Base-by-base conservation (phyloP, 2,797 vertebrate genomes). In the Gouania willdenowi region DNA sequence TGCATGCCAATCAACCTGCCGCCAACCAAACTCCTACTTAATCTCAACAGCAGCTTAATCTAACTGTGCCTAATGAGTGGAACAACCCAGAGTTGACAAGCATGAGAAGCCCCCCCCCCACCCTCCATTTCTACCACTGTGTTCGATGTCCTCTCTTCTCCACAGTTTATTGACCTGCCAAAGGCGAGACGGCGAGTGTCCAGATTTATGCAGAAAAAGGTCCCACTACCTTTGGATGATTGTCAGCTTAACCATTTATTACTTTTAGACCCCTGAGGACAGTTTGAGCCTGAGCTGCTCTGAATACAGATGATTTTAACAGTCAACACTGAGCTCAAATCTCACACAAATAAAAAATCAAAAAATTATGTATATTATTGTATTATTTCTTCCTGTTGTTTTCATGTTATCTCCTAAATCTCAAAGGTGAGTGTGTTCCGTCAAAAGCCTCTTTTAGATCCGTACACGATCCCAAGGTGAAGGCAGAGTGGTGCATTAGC, bases 211-310 rank as follows among this genome's bases (percentile, higher is more conserved):
- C 49, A n/a, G 71, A 75, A 70, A 55, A 48, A 60, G 27, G 43
- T 55, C 41, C 47, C 38, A 20, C 23, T 47, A 29, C 54, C 54
- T 54, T 1, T 43, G 9, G 36, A 71, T 66, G 55, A 76, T 66
- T 72, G 71, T 78, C 67, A 81, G 60, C 59, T 77, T 70, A 75
- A 58, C 52, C 41, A 38, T 70, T 73, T 66, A 74, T 77, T 71
- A 69, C 24, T 29, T 40, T 45, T 27, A 19, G 29, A 56, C 79
- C 55, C 53, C 60, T 1, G 24, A 48, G 55, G 77, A 83, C 26
- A 53, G 43, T 35, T 52, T 39, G 39, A 52, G 52, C 58, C 45
- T 38, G 34, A 50, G 46, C 57, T 36, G 37, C 34, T 37, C 49
- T 40, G 52, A 45, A 65, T 29, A 41, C 27, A 23, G 21, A 44